Base-by-base conservation (phyloP, 2,797 vertebrate genomes). In the Leuciscus waleckii region DNA sequence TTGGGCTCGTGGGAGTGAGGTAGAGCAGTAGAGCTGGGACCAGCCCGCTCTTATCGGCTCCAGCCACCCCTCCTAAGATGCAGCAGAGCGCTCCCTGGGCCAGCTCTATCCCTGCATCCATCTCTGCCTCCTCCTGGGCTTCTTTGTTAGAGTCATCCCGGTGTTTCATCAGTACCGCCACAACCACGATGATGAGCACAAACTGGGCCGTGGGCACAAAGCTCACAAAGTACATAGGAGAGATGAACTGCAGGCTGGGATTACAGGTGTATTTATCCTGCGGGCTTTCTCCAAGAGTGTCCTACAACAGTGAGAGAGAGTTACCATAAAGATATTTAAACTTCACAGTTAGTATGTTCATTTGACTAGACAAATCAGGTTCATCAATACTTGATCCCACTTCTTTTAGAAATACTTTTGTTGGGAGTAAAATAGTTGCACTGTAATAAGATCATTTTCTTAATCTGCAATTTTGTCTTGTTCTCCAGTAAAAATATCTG, bases 151-250 rank as follows among this genome's bases (percentile, higher is more conserved):
- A 99, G 94, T 99, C 98, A 0, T 99, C 98, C 56, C 99, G 96
- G 91, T 99, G 98, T 91, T 99, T 99, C 98, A 99, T 99, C 89
- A 99, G 97, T 92, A 99, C 98, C 0, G 98, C 98, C 92, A 99
- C 98, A 92, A 99, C 98, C 95, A 99, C 98, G 17, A 99, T 99
- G 96, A 99, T 98, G 93, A 99, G 97, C 92, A 99, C 98, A 75
- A 99, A 99, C 96, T 99, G 98, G 76, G 98, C 98, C 58, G 98
- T 99, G 95, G 99, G 97, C 95, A 99, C 98, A 82, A 99, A 99
- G 96, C 97, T 99, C 92, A 99, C 98, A 87, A 99, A 99, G 95
- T 99, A 99, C 90, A 99, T 93, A 1, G 98, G 98, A 19, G 98
- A 99, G 94, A 99, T 98, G 92, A 99, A 98, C 95, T 98, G 98